A percentile compares a stretch with the other conserved stretches of the same genome.
Evolutionary conservation across 1,140 invertebrate species (phyloP).

Genomic region (Carcinoscorpius rotundicauda): DNA sequence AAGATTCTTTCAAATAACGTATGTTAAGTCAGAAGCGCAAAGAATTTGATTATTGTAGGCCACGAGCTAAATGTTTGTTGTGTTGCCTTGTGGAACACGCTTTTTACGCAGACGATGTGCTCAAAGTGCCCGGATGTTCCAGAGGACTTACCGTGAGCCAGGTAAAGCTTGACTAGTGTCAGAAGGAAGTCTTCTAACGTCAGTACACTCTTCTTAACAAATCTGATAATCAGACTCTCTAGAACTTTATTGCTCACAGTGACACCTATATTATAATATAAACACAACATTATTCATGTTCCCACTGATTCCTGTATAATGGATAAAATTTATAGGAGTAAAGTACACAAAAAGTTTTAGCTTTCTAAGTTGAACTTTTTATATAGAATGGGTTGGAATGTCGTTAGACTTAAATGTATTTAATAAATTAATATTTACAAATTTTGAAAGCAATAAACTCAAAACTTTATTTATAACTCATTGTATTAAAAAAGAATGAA

Average conservation of each 20-base stretch:
- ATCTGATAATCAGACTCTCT: conserved; percentile 53
- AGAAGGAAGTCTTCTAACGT: conserved; percentile 51
- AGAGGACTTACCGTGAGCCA: conserved; percentile 49
- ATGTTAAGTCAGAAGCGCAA: too few relatives aligned
- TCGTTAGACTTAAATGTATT: too few relatives aligned
- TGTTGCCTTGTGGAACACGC: background rate
- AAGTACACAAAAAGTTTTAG: too few relatives aligned
- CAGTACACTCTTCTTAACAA: conserved; percentile 46
- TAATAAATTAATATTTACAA: too few relatives aligned
- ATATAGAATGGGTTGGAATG: too few relatives aligned
- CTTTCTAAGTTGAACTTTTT: too few relatives aligned
- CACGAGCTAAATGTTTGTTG: background rate
- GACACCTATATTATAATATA: conserved; percentile 28
- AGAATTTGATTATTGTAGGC: too few relatives aligned
- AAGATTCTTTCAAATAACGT: conserved; percentile 1
- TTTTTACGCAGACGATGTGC: background rate
- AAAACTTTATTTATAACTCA: too few relatives aligned
- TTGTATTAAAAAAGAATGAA: too few relatives aligned
- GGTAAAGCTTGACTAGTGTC: conserved; percentile 53
- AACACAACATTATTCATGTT: background rate
- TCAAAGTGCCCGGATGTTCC: background rate
- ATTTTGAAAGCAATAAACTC: too few relatives aligned
- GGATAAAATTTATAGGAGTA: too few relatives aligned
- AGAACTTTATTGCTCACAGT: conserved; percentile 59
- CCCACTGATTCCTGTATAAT: too few relatives aligned